phyloP scores from a whole-genome alignment of 2,888 invertebrate species.

The Oeneis ivallda region DNA sequence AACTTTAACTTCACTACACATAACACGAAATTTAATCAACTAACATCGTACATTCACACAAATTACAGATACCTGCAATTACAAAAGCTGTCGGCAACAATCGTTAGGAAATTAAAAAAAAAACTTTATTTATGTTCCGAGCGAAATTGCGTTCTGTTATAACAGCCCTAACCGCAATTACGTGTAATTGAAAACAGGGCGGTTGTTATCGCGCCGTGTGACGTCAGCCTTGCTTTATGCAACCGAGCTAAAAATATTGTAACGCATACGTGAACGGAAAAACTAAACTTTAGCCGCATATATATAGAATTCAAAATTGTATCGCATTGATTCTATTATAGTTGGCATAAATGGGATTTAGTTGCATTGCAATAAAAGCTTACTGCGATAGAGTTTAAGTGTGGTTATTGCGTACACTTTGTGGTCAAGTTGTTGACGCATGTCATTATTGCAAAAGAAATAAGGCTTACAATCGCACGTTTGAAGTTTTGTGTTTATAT shows the following conservation, averaged over 20 bases:
- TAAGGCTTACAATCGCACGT: constrained; percentile 24
- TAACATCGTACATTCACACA: constrained; percentile 11
- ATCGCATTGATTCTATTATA: constrained; percentile 3
- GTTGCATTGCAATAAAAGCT: constrained; percentile 33
- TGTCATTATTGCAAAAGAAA: constrained; percentile 4
- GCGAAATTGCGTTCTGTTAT: constrained; percentile 69
- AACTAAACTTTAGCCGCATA: constrained; percentile 14
- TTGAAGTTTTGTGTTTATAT: constrained; percentile 19
- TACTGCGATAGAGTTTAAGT: constrained; percentile 28
- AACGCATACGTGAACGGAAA: constrained; percentile 12
- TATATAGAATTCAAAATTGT: constrained; percentile 22
- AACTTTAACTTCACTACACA: not conserved
- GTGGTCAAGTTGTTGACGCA: constrained; percentile 9
- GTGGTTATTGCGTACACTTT: constrained; percentile 23
- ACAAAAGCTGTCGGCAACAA: constrained; percentile 27
- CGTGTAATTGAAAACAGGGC: constrained; percentile 76
- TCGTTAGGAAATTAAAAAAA: constrained; percentile 56
- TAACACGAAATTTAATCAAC: not conserved
- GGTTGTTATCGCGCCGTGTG: constrained; percentile 61
- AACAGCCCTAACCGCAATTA: constrained; percentile 73
- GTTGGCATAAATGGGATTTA: constrained; percentile 25
- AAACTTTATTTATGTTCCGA: constrained; percentile 69
- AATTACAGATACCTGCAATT: constrained; percentile 27
- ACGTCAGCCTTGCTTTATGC: constrained; percentile 50
- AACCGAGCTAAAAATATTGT: constrained; percentile 32